phyloP scores from a whole-genome alignment of 2,113 vertebrate genomes.

The Terrapene triunguis region DNA sequence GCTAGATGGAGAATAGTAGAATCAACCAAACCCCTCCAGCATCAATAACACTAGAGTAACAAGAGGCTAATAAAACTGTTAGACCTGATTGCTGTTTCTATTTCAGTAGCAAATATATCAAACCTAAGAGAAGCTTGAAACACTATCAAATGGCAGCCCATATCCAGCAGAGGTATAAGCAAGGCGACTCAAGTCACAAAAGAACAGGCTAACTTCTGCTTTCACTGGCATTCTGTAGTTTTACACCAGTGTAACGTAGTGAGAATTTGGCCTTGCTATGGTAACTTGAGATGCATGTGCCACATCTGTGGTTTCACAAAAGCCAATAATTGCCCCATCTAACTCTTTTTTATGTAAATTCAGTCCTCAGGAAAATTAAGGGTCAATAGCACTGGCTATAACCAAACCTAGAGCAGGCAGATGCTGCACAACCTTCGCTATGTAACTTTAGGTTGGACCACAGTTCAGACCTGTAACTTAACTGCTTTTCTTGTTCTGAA shows the following conservation, averaged over 20 bases:
- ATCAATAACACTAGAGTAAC: rapidly evolving
- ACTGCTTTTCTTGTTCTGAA: neutral
- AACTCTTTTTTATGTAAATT: neutral
- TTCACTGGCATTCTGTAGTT: neutral
- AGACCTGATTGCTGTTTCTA: neutral
- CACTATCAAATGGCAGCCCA: neutral
- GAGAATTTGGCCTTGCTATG: neutral
- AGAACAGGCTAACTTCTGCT: neutral
- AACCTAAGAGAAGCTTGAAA: neutral
- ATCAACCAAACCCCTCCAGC: neutral
- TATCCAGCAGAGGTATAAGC: neutral
- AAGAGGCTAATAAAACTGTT: neutral
- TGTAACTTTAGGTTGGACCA: neutral
- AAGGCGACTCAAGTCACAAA: neutral
- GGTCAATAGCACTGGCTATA: neutral
- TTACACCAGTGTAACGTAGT: neutral
- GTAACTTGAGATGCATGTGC: neutral
- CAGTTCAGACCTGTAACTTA: neutral
- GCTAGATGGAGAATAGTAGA: neutral
- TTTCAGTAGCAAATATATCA: neutral
- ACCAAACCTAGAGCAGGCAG: neutral
- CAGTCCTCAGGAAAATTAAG: neutral
- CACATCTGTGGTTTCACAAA: neutral
- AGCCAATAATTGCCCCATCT: neutral
- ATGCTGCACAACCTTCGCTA: neutral